Base-by-base conservation (phyloP, 2,888 invertebrate genomes). In the Nemotelus pantherinus region DNA sequence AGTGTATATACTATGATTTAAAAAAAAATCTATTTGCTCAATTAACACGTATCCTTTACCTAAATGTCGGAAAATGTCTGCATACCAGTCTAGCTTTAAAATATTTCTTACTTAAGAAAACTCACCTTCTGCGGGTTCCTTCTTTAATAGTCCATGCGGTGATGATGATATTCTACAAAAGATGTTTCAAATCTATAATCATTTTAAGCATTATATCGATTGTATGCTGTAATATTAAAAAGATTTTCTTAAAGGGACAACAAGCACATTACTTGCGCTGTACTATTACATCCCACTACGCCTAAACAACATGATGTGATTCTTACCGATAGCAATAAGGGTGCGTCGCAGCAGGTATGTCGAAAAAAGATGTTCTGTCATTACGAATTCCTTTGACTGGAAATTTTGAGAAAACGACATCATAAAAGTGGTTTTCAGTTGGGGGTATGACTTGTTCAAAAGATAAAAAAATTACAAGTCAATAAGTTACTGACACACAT, bases 341-440 rank as follows among this genome's bases (percentile, higher is more conserved):
- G 83, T 87, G 87, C 82, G 86, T 85, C 87, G 87, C 87, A 86
- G 87, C 87, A 82, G 87, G 87, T 83, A 87, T 85, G 83, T 87
- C 87, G 85, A 87, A 87, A 85, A 87, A 87, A 84, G 87, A 85
- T 83, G 86, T 84, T 85, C 87, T 86, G 84, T 87, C 87, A 84
- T 86, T 85, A 82, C 87, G 87, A 81, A 86, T 85, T 84, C 86
- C 87, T 87, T 87, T 87, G 83, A 86, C 87, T 84, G 84, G 60
- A 79, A 80, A 74, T 76, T 79, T 63, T 63, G n/a, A 25, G 60
- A 47, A 64, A 65, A 76, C 44, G 3, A 65, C 43, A 55, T 65
- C 25, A 76, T 76, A 65, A 65, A 64, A 53, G 76, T 65, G 76
- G 55, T 76, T 64, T 9, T 6, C 64, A 41, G 50, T 77, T 68